Base-by-base conservation (phyloP, 2,797 vertebrate species). In the Notolepis coatsorum region DNA sequence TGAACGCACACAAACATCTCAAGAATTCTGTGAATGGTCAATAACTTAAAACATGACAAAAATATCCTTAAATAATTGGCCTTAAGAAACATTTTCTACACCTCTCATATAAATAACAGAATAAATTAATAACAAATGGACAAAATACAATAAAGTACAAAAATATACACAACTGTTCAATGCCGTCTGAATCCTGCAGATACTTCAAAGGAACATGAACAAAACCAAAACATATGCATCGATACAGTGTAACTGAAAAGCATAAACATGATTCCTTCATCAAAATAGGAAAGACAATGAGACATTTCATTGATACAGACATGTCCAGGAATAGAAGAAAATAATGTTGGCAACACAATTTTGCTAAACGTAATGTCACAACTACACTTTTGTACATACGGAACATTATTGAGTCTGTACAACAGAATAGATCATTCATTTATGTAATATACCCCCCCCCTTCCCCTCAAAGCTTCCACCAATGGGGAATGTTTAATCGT, bases 71-170 rank as follows among this genome's bases (percentile, higher is more conserved):
- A 93, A 89, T 89, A 79, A 80, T 72, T 25, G 63, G 85, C 90
- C 89, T 61, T 86, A 80, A 80, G 86, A 88, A 90, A 93, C 91
- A 89, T 91, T 92, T 85, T 90, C 80, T 78, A 82, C 81, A 90
- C 73, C 53, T 78, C 82, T 89, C 88, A 81, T 93, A 96, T 95
- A 95, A 96, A 96, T 94, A 94, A 85, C 69, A 21, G 64, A 87
- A 91, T 90, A 90, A 89, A 90, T 89, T 74, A 88, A 89, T 13
- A 53, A 66, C 0, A 61, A 71, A 64, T 70, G 52, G 73, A 74
- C 68, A 77, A 87, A 81, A 78, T 82, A 85, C 78, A 87, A 67
- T 71, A 73, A 84, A 87, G 85, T 92, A 92, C 74, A 91, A 92
- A 92, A 92, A 89, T 90, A 90, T 86, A 84, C 85, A 90, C 71